These are phyloP conservation scores for Mylabris sibirica DNA, from an alignment of 2,888 invertebrate species.

Conservation along the genomic window DNA sequence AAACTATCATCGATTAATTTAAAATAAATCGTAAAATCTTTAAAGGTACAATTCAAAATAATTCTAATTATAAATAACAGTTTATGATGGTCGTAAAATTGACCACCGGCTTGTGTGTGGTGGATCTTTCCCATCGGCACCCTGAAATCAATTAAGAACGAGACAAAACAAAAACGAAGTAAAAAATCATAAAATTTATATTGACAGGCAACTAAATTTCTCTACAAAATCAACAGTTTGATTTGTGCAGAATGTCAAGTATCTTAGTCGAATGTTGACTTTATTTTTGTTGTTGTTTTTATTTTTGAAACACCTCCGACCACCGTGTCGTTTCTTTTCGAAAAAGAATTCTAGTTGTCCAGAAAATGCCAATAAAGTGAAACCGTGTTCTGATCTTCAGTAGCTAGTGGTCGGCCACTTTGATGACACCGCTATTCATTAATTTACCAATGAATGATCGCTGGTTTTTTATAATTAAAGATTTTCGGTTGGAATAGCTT, in stretches of 20 bases:
- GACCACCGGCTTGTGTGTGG: conserved; percentile 39
- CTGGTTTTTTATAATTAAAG: conserved; percentile 46
- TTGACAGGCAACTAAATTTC: conserved; percentile 1
- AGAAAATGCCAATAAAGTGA: conserved; percentile 53
- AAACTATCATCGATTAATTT: not conserved
- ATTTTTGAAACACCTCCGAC: conserved; percentile 51
- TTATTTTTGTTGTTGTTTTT: conserved; percentile 23
- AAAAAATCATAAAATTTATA: conserved; percentile 34
- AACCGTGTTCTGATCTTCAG: conserved; percentile 46
- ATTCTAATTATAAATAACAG: not conserved
- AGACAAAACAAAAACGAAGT: not conserved
- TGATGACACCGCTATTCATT: conserved; percentile 50
- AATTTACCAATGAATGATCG: conserved; percentile 49
- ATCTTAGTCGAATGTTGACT: conserved; percentile 37
- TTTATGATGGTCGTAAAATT: conserved; percentile 34
- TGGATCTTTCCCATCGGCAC: conserved; percentile 43
- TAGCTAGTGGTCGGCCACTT: conserved; percentile 50
- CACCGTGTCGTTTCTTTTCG: conserved; percentile 49
- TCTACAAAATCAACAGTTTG: conserved; percentile 4
- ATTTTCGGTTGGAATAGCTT: conserved; percentile 49
- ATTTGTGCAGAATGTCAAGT: conserved; percentile 39
- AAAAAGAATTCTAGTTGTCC: conserved; percentile 48
- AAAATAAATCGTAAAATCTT: not conserved
- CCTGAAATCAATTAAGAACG: conserved; percentile 3
- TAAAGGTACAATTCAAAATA: not conserved